phyloP scores from a whole-genome alignment of 2,797 vertebrate species.

The Phataginus tricuspis region DNA sequence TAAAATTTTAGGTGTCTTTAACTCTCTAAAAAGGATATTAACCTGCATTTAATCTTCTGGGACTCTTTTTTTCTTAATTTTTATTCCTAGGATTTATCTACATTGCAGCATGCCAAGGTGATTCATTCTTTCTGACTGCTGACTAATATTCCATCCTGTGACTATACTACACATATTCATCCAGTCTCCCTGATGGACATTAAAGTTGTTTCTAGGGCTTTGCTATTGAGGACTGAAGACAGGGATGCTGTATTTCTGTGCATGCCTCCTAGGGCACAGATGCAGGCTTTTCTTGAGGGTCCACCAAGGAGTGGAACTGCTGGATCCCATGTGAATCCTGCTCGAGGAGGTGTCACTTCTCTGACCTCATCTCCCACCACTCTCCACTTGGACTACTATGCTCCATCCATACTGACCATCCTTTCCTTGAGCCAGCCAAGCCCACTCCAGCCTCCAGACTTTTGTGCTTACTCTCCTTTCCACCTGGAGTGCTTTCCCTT shows the following conservation, averaged over 20 bases:
- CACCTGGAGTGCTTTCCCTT: background rate
- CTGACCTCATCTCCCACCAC: too few relatives aligned
- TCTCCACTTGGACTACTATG: too few relatives aligned
- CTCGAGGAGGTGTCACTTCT: background rate
- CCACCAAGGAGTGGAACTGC: background rate
- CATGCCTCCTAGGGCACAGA: accelerated
- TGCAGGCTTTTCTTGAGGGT: background rate
- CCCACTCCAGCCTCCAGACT: background rate
- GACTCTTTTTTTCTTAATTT: background rate
- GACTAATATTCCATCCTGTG: background rate
- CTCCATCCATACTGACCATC: background rate
- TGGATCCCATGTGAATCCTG: background rate
- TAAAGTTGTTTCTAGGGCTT: background rate
- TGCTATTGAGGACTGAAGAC: background rate
- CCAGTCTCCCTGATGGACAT: background rate
- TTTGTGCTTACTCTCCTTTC: background rate
- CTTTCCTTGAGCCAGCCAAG: background rate
- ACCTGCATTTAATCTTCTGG: background rate
- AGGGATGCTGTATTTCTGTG: accelerated
- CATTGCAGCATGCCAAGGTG: too few relatives aligned
- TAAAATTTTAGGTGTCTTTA: background rate
- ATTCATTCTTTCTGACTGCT: background rate
- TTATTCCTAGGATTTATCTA: background rate
- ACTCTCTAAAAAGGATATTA: background rate
- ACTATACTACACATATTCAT: background rate